Evolutionary conservation across 2,888 invertebrate species (phyloP), one percentile per base, ranked within the genome.

Genomic region (Plebejus melissa): DNA sequence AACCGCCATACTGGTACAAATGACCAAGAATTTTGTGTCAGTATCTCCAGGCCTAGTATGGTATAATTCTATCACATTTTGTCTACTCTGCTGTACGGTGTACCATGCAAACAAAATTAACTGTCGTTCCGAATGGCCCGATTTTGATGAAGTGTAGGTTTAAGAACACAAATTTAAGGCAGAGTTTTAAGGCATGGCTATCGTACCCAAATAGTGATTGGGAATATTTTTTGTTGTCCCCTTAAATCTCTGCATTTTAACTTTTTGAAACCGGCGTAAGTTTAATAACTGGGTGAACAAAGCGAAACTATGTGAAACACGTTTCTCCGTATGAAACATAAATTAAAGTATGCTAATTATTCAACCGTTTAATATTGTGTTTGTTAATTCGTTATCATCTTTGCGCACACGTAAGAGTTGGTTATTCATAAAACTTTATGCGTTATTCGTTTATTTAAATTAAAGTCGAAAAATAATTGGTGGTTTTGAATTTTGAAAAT

Each of bases 351-450:
- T 36, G 65, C 65, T 13, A 65, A 65, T 65, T 65, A 36, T 65
- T 65, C 32, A 32, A 65, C 65, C 32, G 13, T 65, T 65, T 65
- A 65, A 65, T 65, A 65, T 65, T 32, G 13, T 65, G 65, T 65
- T 65, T 36, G 65, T 36, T 65, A 65, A 65, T 36, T 65, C 65
- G 32, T 65, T 65, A 65, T 65, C 65, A 65, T 65, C 65, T 65
- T 65, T 65, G 65, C 32, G 65, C 65, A 65, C 32, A 65, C 65
- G 65, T 36, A 32, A 65, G 65, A 32, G 65, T 36, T 65, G 65
- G 13, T 13, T 32, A 32, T 36, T 65, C 65, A 65, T 65, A 32
- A 65, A 65, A 65, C 32, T 65, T 32, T 65, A 65, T 11, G 16
- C 28, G 36, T 65, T 32, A 32, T 65, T 36, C 16, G 65, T 36